Evolutionary conservation across 2,888 invertebrate species (phyloP).

Genomic region (Scrobipalpa costella): DNA sequence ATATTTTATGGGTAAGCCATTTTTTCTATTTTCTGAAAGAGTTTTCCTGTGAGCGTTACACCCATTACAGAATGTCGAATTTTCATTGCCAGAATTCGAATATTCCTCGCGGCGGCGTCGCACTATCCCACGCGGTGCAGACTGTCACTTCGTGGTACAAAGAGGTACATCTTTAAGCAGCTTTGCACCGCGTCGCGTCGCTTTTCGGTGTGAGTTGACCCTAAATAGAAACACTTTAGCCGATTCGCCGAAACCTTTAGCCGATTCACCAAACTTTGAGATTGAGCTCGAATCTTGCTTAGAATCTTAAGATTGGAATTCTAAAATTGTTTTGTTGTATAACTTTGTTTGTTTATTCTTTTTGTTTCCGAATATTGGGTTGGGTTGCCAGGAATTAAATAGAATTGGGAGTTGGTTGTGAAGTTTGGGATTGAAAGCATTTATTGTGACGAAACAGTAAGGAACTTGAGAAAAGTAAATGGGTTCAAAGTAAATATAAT

Average conservation of each 20-base stretch:
- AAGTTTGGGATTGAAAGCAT: background rate
- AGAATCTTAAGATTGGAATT: conserved; percentile 8
- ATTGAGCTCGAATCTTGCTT: conserved; percentile 3
- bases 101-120: too few relatives aligned
- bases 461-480: background rate
- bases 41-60: too few relatives aligned
- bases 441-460: background rate
- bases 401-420: background rate
- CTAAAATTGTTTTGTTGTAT: conserved; percentile 14
- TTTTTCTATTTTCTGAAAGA: too few relatives aligned
- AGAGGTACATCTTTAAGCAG: too few relatives aligned
- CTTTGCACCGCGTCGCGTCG: too few relatives aligned
- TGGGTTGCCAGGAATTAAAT: background rate
- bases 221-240: too few relatives aligned
- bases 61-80: too few relatives aligned
- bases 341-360: conserved; percentile 9
- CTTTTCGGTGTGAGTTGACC: too few relatives aligned
- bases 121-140: too few relatives aligned
- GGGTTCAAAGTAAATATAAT: background rate
- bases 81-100: too few relatives aligned
- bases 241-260: background rate
- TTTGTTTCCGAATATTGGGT: background rate
- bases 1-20: too few relatives aligned
- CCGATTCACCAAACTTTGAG: conserved; percentile 3
- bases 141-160: too few relatives aligned